Conservation (phyloP, 2,113 vertebrate genomes). For the Sitta europaea region DNA sequence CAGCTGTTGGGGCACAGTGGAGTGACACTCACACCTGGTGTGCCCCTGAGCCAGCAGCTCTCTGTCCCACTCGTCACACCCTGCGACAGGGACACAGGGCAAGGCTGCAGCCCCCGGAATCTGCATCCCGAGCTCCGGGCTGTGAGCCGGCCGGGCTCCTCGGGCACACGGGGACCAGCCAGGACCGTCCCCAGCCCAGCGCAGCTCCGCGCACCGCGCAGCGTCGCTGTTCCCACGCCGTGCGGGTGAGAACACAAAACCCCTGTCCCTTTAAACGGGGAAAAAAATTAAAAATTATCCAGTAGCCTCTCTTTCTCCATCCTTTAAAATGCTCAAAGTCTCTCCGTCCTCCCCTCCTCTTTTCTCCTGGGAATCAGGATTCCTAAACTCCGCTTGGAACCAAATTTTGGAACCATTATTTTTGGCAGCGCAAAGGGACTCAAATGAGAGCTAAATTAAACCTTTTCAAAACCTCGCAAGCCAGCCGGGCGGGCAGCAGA, state of each 20-base stretch:
- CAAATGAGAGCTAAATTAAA: slow-evolving; percentile 55
- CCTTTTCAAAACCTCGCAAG: slow-evolving; percentile 38
- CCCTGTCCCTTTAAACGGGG: background rate
- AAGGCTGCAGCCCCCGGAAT: no score
- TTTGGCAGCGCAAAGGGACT: slow-evolving; percentile 23
- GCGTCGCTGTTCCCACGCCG: no score
- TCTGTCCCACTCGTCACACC: no score
- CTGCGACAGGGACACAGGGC: no score
- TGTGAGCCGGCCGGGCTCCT: no score
- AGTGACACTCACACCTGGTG: background rate
- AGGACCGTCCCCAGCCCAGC: no score
- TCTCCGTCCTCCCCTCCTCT: background rate
- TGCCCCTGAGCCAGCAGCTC: no score
- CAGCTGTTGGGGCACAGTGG: background rate
- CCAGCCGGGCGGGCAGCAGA: slow-evolving; percentile 29
- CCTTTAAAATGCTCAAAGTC: background rate
- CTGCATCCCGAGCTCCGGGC: no score
- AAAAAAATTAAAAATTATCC: background rate
- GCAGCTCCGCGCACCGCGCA: no score
- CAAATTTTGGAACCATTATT: slow-evolving; percentile 18
- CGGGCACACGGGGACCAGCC: no score
- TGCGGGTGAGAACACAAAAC: background rate
- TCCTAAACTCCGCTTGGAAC: slow-evolving; percentile 40
- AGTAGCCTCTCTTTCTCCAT: background rate
- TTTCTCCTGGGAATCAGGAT: slow-evolving; percentile 41